phyloP scores from a whole-genome alignment of 2,888 invertebrate genomes.

The Dicyrtoma fusca region DNA sequence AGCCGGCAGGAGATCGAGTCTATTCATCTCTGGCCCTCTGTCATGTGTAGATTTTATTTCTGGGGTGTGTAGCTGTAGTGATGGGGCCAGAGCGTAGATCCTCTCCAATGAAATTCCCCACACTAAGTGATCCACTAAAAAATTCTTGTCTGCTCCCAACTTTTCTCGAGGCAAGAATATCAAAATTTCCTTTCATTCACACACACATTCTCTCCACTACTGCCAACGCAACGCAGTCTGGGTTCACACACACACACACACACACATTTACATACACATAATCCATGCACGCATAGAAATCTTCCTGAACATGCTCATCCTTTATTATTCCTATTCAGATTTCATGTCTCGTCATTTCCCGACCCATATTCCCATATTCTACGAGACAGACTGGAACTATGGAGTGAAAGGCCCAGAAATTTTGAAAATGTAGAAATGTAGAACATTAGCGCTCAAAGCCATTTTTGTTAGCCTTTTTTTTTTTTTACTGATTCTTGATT shows the following conservation, averaged over 20 bases:
- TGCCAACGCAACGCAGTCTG: not conserved
- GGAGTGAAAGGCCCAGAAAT: no score
- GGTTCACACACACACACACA: not conserved
- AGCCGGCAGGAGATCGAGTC: no score
- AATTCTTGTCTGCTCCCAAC: constrained; percentile 31
- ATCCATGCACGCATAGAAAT: constrained; percentile 7
- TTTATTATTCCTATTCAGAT: not conserved
- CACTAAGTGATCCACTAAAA: constrained; percentile 32
- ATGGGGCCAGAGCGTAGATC: not conserved
- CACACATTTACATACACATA: constrained; percentile 4
- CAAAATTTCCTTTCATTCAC: constrained; percentile 34
- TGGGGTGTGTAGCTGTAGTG: not conserved
- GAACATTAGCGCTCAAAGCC: no score
- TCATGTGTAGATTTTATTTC: no score
- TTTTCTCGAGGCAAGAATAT: constrained; percentile 31
- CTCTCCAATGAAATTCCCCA: not conserved
- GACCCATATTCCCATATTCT: no score
- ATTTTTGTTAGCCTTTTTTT: no score
- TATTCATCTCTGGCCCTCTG: no score
- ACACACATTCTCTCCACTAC: not conserved
- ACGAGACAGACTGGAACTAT: no score
- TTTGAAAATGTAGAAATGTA: no score
- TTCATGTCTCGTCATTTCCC: no score
- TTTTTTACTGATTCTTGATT: no score
- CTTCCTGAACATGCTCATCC: not conserved